Base-by-base conservation (phyloP, 2,797 vertebrate species). In the Anableps anableps region DNA sequence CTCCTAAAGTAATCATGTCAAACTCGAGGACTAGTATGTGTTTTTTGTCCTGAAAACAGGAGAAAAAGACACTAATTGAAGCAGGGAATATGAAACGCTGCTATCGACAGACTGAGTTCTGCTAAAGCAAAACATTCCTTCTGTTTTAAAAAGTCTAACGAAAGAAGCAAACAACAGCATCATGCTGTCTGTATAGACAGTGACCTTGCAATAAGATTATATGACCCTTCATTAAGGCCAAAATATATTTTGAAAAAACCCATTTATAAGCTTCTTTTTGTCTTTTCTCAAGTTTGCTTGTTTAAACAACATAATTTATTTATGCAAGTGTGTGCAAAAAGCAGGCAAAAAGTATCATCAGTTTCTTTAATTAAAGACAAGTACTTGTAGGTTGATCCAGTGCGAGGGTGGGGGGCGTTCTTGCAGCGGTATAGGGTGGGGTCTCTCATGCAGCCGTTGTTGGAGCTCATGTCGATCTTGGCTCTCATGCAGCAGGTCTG, bases 391-490 rank as follows among this genome's bases (percentile, higher is more conserved):
- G 95, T 95, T 81, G 0, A 94, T 79, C 96, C 97, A 0, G 98
- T 99, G 88, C 98, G 97, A 47, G 98, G 98, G 82, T 99, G 99
- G 53, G 97, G 96, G 0, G 97, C 71, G 74, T 96, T 97, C 93
- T 99, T 99, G 96, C 98, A 99, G 85, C 99, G 97, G 94, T 97
- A 99, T 45, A 99, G 95, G 1, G 98, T 97, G 70, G 98, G 99
- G 91, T 99, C 99, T 81, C 99, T 97, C 97, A 99, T 83, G 88
- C 98, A 99, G 77, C 99, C 99, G 23, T 99, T 99, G 95, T 99
- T 99, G 93, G 98, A 99, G 90, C 14, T 96, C 99, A 99, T 99
- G 95, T 99, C 97, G 21, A 99, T 98, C 95, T 99, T 99, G 72
- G 98, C 98, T 86, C 99, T 96, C 94, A 99, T 96, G 91, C 99